phyloP scores from a whole-genome alignment of 30 jellyfish, hydroid and myxozoan genomes.

The Hydra vulgaris region DNA sequence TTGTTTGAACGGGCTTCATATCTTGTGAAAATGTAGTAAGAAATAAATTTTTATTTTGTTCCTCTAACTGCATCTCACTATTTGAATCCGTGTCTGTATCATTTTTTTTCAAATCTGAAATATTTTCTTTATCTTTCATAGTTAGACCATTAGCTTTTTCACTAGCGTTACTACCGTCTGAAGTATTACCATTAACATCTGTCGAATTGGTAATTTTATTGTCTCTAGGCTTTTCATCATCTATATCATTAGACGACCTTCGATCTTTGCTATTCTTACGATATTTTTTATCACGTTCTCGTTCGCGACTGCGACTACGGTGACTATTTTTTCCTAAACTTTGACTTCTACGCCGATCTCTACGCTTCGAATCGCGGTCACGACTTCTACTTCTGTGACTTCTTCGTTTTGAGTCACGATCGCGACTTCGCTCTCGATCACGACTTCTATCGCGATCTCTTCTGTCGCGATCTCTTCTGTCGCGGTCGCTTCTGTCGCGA shows the following conservation, averaged over 20 bases:
- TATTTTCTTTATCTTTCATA: background rate
- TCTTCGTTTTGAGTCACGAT: conserved; percentile 19
- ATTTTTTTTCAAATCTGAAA: background rate
- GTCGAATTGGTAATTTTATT: background rate
- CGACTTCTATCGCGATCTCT: conserved; percentile 48
- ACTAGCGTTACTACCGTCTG: background rate
- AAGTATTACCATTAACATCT: background rate
- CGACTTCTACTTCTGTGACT: conserved; percentile 55
- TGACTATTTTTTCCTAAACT: conserved; percentile 2
- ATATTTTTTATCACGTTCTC: conserved; percentile 44
- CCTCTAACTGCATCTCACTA: background rate
- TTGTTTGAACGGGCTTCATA: background rate
- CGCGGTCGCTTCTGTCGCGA: conserved; percentile 27
- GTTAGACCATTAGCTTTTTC: background rate
- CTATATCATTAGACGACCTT: conserved; percentile 1
- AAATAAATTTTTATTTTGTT: background rate
- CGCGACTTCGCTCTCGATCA: conserved; percentile 37
- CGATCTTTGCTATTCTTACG: conserved; percentile 46
- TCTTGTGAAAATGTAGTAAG: background rate
- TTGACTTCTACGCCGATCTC: conserved; percentile 15
- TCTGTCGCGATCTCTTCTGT: conserved; percentile 32
- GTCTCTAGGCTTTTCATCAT: conserved; percentile 12
- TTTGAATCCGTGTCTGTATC: background rate
- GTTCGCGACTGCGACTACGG: conserved; percentile 50
- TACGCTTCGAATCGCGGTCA: conserved; percentile 31